Evolutionary conservation across 2,113 vertebrate species (phyloP).

Genomic region (Callospermophilus lateralis): DNA sequence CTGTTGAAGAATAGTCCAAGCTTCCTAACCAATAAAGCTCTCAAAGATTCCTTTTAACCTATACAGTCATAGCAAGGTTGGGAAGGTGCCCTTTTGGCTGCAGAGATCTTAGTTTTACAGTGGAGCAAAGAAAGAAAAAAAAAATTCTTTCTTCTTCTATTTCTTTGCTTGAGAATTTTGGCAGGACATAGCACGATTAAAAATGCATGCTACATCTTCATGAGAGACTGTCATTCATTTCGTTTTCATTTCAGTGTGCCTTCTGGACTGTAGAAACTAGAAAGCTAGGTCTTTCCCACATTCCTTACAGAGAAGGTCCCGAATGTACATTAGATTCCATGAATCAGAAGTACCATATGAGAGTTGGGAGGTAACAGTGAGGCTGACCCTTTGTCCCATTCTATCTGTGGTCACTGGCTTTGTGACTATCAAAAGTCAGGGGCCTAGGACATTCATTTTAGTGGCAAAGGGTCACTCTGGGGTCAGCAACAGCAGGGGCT

Average conservation of each 20-base stretch:
- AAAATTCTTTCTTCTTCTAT: not conserved
- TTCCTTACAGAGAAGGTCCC: not conserved
- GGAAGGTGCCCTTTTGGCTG: not conserved
- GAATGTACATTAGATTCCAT: not conserved
- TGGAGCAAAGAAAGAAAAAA: not conserved
- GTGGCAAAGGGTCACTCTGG: not conserved
- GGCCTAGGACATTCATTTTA: not conserved
- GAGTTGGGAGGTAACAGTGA: not conserved
- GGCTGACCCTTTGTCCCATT: not conserved
- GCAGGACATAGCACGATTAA: not conserved
- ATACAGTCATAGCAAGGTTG: not conserved
- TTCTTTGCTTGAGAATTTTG: not conserved
- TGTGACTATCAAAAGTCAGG: not conserved
- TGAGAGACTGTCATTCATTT: not conserved
- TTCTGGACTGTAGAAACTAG: not conserved
- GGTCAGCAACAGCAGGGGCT: not conserved
- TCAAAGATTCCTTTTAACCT: not conserved
- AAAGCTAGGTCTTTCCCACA: not conserved
- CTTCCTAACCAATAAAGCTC: not conserved
- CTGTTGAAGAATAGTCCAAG: not conserved
- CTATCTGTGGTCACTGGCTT: not conserved
- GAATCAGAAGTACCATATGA: not conserved
- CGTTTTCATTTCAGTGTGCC: not conserved
- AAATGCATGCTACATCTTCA: not conserved
- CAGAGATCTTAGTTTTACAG: not conserved